phyloP scores from a whole-genome alignment of 2,888 invertebrate species.

The Rhimphoctona megacephalus region DNA sequence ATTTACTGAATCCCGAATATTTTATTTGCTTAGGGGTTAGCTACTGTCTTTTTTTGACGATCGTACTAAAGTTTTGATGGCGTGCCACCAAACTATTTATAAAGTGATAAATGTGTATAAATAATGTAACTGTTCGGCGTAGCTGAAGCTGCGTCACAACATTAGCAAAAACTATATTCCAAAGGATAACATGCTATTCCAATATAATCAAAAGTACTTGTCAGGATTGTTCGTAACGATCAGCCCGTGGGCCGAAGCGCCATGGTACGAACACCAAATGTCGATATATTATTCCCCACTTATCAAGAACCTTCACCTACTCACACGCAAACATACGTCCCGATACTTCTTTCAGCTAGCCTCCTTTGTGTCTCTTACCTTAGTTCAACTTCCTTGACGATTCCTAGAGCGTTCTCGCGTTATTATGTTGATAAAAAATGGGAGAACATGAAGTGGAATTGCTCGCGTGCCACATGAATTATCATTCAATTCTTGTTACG shows the following conservation, averaged over 20 bases:
- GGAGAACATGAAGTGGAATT: slow-evolving; percentile 78
- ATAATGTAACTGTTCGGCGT: slow-evolving; percentile 55
- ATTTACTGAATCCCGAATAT: slow-evolving; percentile 7
- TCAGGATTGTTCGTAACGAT: slow-evolving; percentile 72
- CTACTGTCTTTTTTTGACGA: slow-evolving; percentile 1
- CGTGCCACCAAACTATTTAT: slow-evolving; percentile 63
- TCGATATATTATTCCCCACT: slow-evolving; percentile 81
- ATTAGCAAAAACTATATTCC: slow-evolving; percentile 23
- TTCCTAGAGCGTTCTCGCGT: slow-evolving; percentile 64
- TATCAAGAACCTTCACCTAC: slow-evolving; percentile 70
- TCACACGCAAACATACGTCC: slow-evolving; percentile 24
- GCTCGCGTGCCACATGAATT: slow-evolving; percentile 83
- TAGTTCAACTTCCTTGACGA: slow-evolving; percentile 44
- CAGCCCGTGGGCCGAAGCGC: slow-evolving; percentile 66
- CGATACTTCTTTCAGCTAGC: slow-evolving; percentile 26
- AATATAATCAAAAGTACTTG: slow-evolving; percentile 68
- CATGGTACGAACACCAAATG: slow-evolving; percentile 81
- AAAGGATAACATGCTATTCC: slow-evolving; percentile 24
- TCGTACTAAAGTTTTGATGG: slow-evolving; percentile 49
- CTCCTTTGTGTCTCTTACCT: slow-evolving; percentile 50
- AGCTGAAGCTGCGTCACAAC: slow-evolving; percentile 35
- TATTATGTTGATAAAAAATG: slow-evolving; percentile 74
- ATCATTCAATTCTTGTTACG: slow-evolving; percentile 82
- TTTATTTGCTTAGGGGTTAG: slow-evolving; percentile 17
- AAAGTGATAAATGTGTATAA: slow-evolving; percentile 55